A percentile compares a stretch with the other conserved stretches of the same genome.
These are phyloP conservation scores for Echiichthys vipera DNA, from an alignment of 2,797 vertebrate genomes.

Conservation along the genomic window DNA sequence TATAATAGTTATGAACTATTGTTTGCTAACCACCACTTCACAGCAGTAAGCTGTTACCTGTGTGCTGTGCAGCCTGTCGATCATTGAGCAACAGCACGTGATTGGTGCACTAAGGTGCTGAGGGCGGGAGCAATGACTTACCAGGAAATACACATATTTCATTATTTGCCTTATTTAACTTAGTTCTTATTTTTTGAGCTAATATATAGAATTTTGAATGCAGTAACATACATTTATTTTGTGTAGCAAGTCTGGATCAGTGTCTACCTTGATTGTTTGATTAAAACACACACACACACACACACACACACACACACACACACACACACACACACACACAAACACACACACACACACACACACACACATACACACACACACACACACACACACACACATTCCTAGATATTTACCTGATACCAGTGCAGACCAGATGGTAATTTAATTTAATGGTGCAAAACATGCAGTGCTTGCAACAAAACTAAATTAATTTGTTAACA, in stretches of 20 bases:
- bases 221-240: not conserved
- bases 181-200: not conserved
- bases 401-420: not conserved
- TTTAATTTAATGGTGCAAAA: not conserved
- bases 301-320: too few species aligned
- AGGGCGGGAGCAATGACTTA: not conserved
- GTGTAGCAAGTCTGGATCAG: not conserved
- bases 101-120: not conserved
- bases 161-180: not conserved
- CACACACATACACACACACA: too few species aligned
- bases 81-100: not conserved
- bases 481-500: not conserved
- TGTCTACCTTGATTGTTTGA: not conserved
- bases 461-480: not conserved
- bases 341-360: too few species aligned
- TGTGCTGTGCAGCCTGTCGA: not conserved
- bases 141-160: not conserved
- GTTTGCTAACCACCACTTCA: not conserved
- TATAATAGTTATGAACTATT: accelerated
- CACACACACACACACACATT: too few species aligned
- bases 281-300: not conserved
- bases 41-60: accelerated
- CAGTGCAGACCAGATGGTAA: not conserved
- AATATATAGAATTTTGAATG: not conserved
- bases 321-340: too few species aligned